Evolutionary conservation across 2,797 vertebrate species (phyloP).

Genomic region (Thunnus albacares): DNA sequence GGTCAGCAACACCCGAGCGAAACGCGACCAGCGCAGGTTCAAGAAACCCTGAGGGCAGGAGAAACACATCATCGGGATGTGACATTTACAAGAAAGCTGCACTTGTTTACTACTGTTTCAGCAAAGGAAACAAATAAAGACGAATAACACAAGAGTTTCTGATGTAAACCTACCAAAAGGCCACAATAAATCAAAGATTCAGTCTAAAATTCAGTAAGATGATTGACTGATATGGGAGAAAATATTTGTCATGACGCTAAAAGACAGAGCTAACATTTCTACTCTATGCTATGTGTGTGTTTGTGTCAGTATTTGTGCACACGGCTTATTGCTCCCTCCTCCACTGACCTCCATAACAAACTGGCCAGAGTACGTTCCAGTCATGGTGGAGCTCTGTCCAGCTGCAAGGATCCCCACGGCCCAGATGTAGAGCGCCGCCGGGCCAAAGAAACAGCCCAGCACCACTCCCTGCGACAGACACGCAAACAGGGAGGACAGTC

Average conservation of each 20-base stretch:
- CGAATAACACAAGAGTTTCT: background rate
- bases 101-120: background rate
- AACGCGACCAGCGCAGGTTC: conserved; percentile 93
- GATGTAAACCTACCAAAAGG: background rate
- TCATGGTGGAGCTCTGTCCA: conserved; percentile 97
- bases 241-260: background rate
- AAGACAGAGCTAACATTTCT: background rate
- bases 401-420: conserved; percentile 95
- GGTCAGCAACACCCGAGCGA: conserved; percentile 92
- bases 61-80: background rate
- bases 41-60: conserved; percentile 83
- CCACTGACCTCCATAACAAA: conserved; percentile 95
- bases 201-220: background rate
- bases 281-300: background rate
- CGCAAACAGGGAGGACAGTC: background rate
- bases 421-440: conserved; percentile 94
- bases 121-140: background rate
- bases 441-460: conserved; percentile 94
- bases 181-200: background rate
- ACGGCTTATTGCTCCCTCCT: background rate
- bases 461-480: conserved; percentile 70
- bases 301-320: background rate
- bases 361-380: conserved; percentile 95
- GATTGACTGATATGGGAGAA: background rate
- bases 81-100: conserved; percentile 12